A percentile compares a stretch with the other conserved stretches of the same genome.
phyloP scores from a whole-genome alignment of 92 coral and sea anemone species.

The Zoanthus solanderi region DNA sequence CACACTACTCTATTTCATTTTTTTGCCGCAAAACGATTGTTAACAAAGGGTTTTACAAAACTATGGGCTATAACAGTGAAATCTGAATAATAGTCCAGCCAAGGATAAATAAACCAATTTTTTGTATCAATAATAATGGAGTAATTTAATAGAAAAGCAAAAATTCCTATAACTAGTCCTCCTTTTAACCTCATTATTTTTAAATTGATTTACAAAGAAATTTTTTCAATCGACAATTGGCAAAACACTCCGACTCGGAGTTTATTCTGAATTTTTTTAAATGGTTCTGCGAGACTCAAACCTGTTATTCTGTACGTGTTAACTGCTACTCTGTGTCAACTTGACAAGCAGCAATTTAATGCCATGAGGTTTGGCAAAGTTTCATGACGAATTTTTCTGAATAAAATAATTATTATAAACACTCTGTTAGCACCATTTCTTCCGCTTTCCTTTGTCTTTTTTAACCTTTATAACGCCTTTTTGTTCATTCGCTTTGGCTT shows the following conservation, averaged over 20 bases:
- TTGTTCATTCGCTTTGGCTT: slow-evolving; percentile 80
- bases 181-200: neutral
- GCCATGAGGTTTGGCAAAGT: slow-evolving; percentile 9
- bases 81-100: neutral
- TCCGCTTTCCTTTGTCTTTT: slow-evolving; percentile 78
- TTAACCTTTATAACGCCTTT: slow-evolving; percentile 79
- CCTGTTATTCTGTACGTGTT: neutral
- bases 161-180: neutral
- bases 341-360: neutral
- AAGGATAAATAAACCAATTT: neutral
- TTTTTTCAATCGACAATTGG: neutral
- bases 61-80: neutral
- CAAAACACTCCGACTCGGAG: neutral
- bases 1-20: neutral
- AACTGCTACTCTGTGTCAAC: neutral
- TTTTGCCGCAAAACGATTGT: neutral
- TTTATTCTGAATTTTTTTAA: neutral
- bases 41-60: neutral
- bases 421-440: slow-evolving; percentile 64
- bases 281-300: neutral
- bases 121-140: neutral
- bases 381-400: slow-evolving; percentile 23
- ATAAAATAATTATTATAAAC: slow-evolving; percentile 37
- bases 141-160: neutral
- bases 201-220: neutral